Evolutionary conservation across 2,797 vertebrate genomes (phyloP), one percentile per base, ranked within the genome.

Genomic region (Neopelma chrysocephalum): DNA sequence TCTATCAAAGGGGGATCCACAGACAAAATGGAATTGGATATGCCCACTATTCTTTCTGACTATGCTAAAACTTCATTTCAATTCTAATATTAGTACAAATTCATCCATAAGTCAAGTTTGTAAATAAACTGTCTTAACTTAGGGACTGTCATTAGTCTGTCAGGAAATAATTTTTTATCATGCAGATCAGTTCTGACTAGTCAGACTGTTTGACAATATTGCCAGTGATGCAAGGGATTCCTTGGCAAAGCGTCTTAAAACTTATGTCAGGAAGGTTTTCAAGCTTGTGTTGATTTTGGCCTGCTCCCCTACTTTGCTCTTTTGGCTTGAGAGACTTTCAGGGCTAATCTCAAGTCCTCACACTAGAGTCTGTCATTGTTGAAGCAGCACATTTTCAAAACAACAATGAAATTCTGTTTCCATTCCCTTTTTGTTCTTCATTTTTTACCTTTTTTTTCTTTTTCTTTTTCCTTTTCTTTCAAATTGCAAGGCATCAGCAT

Each of bases 171-270:
- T 75, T 47, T 57, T 79, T 72, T 80, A 32, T 80, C 51, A 62
- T 27, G 11, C 31, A 87, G 22, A 79, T 64, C 13, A 32, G 9
- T 69, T 91, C 47, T 3, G 3, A 42, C 19, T 70, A 36, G 45
- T 88, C 56, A 80, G 48, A 80, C 3, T 26, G 26, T 83, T 88
- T 6, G 2, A 70, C 9, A 43, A 20, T 48, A 70, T 73, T 86
- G 61, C 4, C 36, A 86, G 27, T 51, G 40, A 72, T 85, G 14
- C 31, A 80, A 73, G 4, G 77, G 14, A 69, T 23, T 57, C 48
- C 22, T 73, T 90, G 64, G 72, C 51, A 94, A 80, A 80, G 10
- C 22, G 77, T 62, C 43, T 82, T 90, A 62, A 91, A 73, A 81
- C 27, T 77, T 77, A 31, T 6, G 15, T 88, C 69, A 91, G 48